These are phyloP conservation scores for Mystacornis crossleyi DNA, from an alignment of 2,113 vertebrate genomes.

Conservation along the genomic window DNA sequence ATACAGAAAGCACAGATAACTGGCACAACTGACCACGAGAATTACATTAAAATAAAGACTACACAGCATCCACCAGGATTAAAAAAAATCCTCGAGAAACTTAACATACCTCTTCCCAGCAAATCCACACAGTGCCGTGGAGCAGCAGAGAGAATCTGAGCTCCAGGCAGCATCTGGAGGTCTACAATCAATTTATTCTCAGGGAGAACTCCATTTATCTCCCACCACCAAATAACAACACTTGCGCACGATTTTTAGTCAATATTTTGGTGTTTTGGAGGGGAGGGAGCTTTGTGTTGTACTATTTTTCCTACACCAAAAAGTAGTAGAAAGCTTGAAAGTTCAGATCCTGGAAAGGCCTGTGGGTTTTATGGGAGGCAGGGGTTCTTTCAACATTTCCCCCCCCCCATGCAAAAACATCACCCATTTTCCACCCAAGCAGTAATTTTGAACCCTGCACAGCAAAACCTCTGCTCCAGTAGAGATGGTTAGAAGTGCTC, in stretches of 20 bases:
- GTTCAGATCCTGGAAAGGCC: neutral
- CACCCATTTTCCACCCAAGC: neutral
- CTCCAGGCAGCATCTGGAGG: neutral
- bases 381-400: neutral
- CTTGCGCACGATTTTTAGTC: neutral
- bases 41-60: conserved; percentile 14
- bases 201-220: neutral
- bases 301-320: neutral
- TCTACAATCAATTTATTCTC: neutral
- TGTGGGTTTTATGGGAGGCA: neutral
- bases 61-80: conserved; percentile 2
- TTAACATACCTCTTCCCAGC: neutral
- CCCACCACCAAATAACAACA: neutral
- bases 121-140: fast-evolving
- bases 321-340: neutral
- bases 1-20: neutral
- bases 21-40: neutral
- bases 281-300: neutral
- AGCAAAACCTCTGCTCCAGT: neutral
- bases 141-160: neutral
- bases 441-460: neutral
- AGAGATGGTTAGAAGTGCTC: neutral
- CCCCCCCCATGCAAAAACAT: neutral
- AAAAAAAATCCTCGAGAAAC: neutral
- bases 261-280: neutral